Base-by-base conservation (phyloP, 2,797 vertebrate species). In the Tokudaia tokunoshimensis region DNA sequence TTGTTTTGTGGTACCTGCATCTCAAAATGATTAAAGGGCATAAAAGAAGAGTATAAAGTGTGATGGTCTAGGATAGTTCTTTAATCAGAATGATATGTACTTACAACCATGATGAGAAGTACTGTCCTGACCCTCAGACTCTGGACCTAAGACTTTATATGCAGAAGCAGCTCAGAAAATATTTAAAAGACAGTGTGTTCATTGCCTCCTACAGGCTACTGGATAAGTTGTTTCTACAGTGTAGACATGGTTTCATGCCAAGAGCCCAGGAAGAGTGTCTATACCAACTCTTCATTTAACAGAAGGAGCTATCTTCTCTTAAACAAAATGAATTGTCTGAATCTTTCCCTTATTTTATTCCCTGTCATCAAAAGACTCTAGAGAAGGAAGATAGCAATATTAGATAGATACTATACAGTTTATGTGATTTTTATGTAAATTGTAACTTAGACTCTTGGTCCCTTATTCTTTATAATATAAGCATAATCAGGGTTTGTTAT, bases 191-290 rank as follows among this genome's bases (percentile, higher is more conserved):
- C 0, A 24, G 19, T 47, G 2, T 41, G 24, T 14, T 74, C 14
- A 47, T 31, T 52, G 2, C 12, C n/a, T 93, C 1, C 3, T 17
- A 81, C 22, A 47, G 63, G 1, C n/a, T 63, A 7, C 55, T 29
- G 44, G 19, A 9, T 5, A 80, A 4, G 2, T 44, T 47, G 5
- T 34, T 37, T 19, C 0, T 74, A 9, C 2, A 31, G n/a, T 34
- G 52, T n/a, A 41, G 13, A 26, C 4, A 4, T 63, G 17, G 22
- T 41, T 67, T 44, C 15, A 37, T 55, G 29, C 44, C 20, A 44
- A 63, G 1, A 3, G 20, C 0, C 2, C 0, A 19, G 29, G 37
- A 22, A 0, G 20, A 22, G 11, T 8, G 2, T 63, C 3, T 41
- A 22, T 24, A 85, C 1, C 6, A 31, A 19, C 2, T 65, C 4